Conservation (phyloP, 2,797 vertebrate species). For the Avahi laniger region DNA sequence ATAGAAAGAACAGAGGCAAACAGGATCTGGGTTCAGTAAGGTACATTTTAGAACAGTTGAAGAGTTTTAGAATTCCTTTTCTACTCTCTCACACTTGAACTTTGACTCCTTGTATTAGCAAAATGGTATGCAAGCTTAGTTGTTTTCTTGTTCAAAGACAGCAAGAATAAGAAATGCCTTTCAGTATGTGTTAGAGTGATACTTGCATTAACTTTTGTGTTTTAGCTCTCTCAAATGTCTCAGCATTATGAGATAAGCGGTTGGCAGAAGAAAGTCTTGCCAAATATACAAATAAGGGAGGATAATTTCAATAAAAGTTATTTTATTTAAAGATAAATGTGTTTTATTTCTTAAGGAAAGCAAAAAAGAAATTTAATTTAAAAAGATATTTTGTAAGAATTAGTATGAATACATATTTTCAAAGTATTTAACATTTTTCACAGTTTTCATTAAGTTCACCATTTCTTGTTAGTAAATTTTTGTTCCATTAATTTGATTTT, state of each 20-base stretch:
- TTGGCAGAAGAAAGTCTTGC: conserved; percentile 15
- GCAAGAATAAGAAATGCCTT: conserved; percentile 26
- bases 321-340: conserved; percentile 15
- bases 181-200: background rate
- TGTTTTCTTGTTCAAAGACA: conserved; percentile 29
- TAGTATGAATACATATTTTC: background rate
- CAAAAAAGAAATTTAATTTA: background rate
- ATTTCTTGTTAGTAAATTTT: background rate
- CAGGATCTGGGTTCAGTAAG: background rate
- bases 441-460: background rate
- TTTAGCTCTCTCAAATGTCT: conserved; percentile 38
- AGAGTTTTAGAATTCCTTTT: conserved; percentile 30
- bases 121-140: background rate
- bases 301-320: background rate
- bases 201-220: background rate
- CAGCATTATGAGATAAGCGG: background rate
- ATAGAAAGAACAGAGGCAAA: background rate
- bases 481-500: conserved; percentile 8
- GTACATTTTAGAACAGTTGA: conserved; percentile 7
- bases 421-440: background rate
- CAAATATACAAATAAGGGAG: conserved; percentile 12
- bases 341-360: conserved; percentile 36
- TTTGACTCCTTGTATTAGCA: background rate
- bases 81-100: background rate
- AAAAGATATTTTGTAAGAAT: conserved; percentile 5